Evolutionary conservation across 2,113 vertebrate species (phyloP), one percentile per base, ranked within the genome.

Genomic region (Amphilophus citrinellus): DNA sequence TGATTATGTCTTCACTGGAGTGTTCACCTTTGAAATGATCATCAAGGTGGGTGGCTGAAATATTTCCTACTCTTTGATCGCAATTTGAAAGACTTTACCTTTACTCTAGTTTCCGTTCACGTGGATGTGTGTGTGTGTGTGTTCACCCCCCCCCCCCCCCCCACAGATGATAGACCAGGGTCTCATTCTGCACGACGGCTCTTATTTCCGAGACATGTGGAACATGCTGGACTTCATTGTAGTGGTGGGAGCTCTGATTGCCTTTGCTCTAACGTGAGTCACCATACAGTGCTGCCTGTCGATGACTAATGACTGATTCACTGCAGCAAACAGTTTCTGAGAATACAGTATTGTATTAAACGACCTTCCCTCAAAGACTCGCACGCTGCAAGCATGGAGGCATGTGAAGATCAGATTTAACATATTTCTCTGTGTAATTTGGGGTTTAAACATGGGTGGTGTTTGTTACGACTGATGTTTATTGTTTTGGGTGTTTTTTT

Each of bases 11-110:
- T 99, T 99, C 95, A 99, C 98, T 0, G 98, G 98, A 0, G 98
- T 99, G 88, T 99, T 99, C 95, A 99, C 98, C 83, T 99, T 99
- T 3, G 98, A 99, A 95, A 99, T 99, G 98, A 97, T 99, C 86
- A 99, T 99, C 88, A 99, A 99, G 97, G 98, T 99, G 88, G 1
- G 93, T 77, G 17, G 50, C 39, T 14, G 24, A 82, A 58, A 58
- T 17, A 58, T 62, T 60, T 50, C 44, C 18, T 61, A 11, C 15
- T 56, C 44, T 53, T 59, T 53, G 60, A 30, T 30, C 10, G 27
- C 61, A 78, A 37, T 50, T 76, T 63, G 30, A 73, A 50, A 75
- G 22, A 58, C 6, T 60, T 30, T 1, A 13, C 37, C 11, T 22
- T 17, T 61, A 3, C 24, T 80, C 24, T 1, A 30, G 5, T 30